Percentiles rank a stretch among this genome's conserved stretches.
Conservation (phyloP, 2,888 invertebrate species). For the Amblyjoppa fuscipennis region DNA sequence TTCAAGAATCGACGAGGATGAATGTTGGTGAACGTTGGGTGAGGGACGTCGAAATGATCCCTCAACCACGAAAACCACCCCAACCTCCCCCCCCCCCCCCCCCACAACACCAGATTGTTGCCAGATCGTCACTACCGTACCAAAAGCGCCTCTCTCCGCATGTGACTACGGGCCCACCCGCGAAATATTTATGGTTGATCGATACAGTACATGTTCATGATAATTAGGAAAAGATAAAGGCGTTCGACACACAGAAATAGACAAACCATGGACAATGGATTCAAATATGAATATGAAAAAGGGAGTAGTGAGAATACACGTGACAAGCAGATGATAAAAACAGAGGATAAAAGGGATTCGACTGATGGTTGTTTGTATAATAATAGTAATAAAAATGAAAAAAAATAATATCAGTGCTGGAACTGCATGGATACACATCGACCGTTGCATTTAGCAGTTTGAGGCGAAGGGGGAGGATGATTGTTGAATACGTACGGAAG, state of each 20-base stretch:
- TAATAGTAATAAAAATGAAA: slow-evolving; percentile 7
- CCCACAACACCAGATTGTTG: slow-evolving; percentile 18
- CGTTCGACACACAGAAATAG: not conserved
- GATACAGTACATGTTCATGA: not conserved
- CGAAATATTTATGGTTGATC: slow-evolving; percentile 26
- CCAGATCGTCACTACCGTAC: slow-evolving; percentile 26
- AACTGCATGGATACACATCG: slow-evolving; percentile 38
- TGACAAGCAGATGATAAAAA: not conserved
- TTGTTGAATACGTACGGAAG: slow-evolving; percentile 45
- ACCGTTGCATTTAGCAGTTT: slow-evolving; percentile 42
- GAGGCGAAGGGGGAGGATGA: not conserved
- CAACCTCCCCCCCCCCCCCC: not conserved
- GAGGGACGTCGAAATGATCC: slow-evolving; percentile 45
- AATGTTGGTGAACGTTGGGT: slow-evolving; percentile 56
- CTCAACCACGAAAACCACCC: slow-evolving; percentile 18
- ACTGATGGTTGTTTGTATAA: slow-evolving; percentile 31
- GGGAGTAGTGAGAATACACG: not conserved
- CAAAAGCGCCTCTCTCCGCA: slow-evolving; percentile 7
- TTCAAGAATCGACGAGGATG: slow-evolving; percentile 55
- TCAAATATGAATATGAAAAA: not conserved
- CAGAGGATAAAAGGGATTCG: not conserved
- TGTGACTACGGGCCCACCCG: slow-evolving; percentile 4
- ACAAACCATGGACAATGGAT: slow-evolving; percentile 2
- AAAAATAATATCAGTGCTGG: slow-evolving; percentile 15
- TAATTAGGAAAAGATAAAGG: not conserved